phyloP scores from a whole-genome alignment of 2,113 vertebrate species.

The Ochotona curzoniae region DNA sequence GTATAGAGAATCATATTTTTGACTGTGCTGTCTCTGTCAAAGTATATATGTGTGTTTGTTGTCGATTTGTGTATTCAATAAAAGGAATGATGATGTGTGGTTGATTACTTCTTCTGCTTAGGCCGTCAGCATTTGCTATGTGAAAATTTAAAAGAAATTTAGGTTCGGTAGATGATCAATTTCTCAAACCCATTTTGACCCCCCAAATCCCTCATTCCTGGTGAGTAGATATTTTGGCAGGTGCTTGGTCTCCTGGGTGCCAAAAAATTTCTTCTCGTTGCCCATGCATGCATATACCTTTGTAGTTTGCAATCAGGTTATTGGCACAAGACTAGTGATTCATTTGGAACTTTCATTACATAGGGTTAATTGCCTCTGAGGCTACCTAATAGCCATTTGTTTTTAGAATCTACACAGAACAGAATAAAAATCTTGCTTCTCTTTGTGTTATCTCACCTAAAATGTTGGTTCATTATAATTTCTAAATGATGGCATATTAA shows the following conservation, averaged over 20 bases:
- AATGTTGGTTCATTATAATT: not conserved
- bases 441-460: not conserved
- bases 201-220: not conserved
- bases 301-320: not conserved
- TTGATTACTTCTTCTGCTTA: not conserved
- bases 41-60: not conserved
- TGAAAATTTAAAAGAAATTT: not conserved
- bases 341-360: not conserved
- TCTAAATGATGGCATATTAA: not conserved
- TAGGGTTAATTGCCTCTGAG: not conserved
- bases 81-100: not conserved
- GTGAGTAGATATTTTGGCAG: not conserved
- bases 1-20: not conserved
- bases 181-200: not conserved
- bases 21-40: not conserved
- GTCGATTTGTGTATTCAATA: not conserved
- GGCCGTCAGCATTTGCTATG: not conserved
- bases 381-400: not conserved
- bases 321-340: not conserved
- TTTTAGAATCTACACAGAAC: not conserved
- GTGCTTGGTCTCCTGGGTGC: not conserved
- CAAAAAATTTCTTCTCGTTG: not conserved
- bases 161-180: not conserved
- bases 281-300: rapidly evolving
- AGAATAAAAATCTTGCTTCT: not conserved